phyloP scores from a whole-genome alignment of 2,113 vertebrate genomes.

The Macroglossus sobrinus region DNA sequence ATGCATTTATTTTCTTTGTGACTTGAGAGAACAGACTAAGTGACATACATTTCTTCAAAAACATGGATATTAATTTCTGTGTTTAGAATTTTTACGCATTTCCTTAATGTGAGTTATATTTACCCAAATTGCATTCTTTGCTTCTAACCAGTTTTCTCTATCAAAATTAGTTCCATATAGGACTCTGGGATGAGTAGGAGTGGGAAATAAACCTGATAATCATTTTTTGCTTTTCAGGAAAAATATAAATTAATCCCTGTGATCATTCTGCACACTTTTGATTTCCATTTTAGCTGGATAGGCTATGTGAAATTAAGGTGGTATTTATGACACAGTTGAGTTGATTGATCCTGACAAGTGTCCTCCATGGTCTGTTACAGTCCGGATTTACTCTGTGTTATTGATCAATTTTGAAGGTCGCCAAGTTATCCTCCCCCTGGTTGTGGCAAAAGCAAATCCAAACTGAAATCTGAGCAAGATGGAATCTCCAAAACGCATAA shows the following conservation, averaged over 20 bases:
- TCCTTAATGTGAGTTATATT: neutral
- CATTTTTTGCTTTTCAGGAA: neutral
- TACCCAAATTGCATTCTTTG: neutral
- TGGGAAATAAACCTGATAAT: neutral
- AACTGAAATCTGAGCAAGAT: slow-evolving; percentile 90
- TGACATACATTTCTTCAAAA: neutral
- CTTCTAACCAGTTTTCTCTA: neutral
- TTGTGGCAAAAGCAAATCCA: slow-evolving; percentile 91
- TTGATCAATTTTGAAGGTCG: slow-evolving; percentile 82
- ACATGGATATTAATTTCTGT: neutral
- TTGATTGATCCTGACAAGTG: fast-evolving
- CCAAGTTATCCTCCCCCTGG: slow-evolving; percentile 94
- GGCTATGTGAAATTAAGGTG: neutral
- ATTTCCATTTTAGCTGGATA: neutral
- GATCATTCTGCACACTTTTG: neutral
- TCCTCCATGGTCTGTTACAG: too few relatives aligned
- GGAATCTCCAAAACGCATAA: slow-evolving; percentile 92
- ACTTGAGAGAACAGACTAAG: neutral
- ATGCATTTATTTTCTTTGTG: slow-evolving; percentile 18
- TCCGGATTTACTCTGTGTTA: neutral
- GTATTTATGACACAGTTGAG: neutral
- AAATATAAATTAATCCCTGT: neutral
- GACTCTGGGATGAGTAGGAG: neutral
- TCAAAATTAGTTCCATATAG: neutral
- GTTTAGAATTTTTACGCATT: neutral